Evolutionary conservation across 2,888 invertebrate genomes (phyloP).

Genomic region (Cheilosia variabilis): DNA sequence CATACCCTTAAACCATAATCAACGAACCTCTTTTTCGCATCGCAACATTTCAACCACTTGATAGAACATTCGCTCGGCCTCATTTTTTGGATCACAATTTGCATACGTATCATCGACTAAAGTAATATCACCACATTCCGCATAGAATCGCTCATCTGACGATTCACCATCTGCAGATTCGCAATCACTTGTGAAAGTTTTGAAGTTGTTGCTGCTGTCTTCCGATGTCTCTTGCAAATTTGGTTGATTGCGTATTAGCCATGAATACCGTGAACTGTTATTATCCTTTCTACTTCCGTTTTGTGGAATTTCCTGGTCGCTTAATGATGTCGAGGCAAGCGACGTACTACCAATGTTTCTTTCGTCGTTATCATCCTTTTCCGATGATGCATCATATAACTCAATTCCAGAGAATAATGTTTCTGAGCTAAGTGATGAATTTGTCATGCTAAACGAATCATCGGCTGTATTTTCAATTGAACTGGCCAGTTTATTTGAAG

Average conservation of each 20-base stretch:
- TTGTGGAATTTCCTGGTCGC: slow-evolving; percentile 19
- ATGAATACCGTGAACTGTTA: slow-evolving; percentile 14
- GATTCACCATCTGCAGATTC: slow-evolving; percentile 77
- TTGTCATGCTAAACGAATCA: slow-evolving; percentile 54
- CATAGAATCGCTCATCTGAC: slow-evolving; percentile 80
- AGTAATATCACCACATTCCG: slow-evolving; percentile 82
- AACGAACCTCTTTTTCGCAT: slow-evolving; percentile 83
- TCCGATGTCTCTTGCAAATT: slow-evolving; percentile 34
- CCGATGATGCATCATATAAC: slow-evolving; percentile 50
- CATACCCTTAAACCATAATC: slow-evolving; percentile 3
- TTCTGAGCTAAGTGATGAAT: slow-evolving; percentile 58
- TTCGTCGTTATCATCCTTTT: slow-evolving; percentile 45
- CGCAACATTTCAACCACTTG: slow-evolving; percentile 83
- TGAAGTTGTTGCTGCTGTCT: slow-evolving; percentile 24
- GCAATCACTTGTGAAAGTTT: slow-evolving; percentile 48
- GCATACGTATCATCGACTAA: slow-evolving; percentile 83
- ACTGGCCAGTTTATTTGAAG: slow-evolving; percentile 19
- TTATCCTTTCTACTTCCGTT: slow-evolving; percentile 8
- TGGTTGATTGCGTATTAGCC: slow-evolving; percentile 28
- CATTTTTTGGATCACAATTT: slow-evolving; percentile 83
- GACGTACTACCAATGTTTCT: slow-evolving; percentile 49
- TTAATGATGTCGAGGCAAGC: slow-evolving; percentile 40
- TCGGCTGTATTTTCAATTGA: slow-evolving; percentile 38
- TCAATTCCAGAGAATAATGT: slow-evolving; percentile 54
- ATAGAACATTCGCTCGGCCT: slow-evolving; percentile 83